phyloP scores from a whole-genome alignment of 1,140 invertebrate species.

The Akabosia matsudoensis region DNA sequence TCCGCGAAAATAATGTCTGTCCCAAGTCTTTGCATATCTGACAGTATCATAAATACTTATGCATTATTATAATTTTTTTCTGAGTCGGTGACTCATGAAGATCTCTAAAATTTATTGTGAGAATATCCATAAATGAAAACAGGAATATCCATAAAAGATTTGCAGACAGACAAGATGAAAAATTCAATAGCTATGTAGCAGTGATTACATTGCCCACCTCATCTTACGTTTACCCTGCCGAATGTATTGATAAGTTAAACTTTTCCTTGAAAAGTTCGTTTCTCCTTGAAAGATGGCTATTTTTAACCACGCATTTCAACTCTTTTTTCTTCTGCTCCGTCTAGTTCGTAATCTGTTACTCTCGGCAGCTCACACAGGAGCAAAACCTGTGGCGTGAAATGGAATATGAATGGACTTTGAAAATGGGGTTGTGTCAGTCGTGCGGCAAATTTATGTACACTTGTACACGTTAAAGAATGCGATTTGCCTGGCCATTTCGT shows the following conservation, averaged over 20 bases:
- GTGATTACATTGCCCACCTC: background rate
- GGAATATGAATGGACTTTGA: background rate
- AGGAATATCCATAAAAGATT: too few relatives aligned
- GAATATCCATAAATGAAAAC: too few relatives aligned
- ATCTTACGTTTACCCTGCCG: background rate
- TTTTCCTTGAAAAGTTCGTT: conserved; percentile 25
- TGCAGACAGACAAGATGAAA: too few relatives aligned
- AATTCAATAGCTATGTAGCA: background rate
- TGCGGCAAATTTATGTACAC: background rate
- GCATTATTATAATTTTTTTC: too few relatives aligned
- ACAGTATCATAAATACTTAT: too few relatives aligned
- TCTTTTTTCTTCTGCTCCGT: background rate
- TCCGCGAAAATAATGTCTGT: too few relatives aligned
- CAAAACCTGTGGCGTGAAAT: conserved; percentile 3
- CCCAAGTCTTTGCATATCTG: too few relatives aligned
- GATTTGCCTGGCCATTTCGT: background rate
- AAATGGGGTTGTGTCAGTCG: background rate
- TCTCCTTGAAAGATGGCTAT: conserved; percentile 20
- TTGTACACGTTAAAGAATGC: background rate
- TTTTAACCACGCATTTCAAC: conserved; percentile 16
- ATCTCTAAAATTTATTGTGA: too few relatives aligned
- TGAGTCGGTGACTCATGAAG: too few relatives aligned
- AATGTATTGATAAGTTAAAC: background rate
- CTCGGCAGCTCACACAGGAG: background rate
- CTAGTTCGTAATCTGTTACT: background rate